phyloP scores from a whole-genome alignment of 2,797 vertebrate species.

The Clarias laeviceps region DNA sequence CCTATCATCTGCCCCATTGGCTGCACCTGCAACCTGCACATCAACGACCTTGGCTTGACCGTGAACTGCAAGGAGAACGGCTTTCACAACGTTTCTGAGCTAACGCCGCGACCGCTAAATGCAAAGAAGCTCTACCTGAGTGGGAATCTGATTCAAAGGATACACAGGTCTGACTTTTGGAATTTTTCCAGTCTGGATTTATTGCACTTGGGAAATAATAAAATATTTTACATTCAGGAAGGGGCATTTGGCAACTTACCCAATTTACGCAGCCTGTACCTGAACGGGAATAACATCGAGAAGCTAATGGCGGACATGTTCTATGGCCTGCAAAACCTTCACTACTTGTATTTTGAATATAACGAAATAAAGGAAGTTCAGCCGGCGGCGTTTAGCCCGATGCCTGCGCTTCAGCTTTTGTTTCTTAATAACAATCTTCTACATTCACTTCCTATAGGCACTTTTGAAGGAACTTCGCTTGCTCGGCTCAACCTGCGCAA shows the following conservation, averaged over 20 bases:
- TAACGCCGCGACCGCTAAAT: conserved; percentile 89
- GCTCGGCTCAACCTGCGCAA: conserved; percentile 94
- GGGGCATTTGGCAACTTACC: conserved; percentile 92
- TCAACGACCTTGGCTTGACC: conserved; percentile 88
- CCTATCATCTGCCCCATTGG: conserved; percentile 86
- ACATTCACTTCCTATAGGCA: conserved; percentile 87
- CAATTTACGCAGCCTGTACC: conserved; percentile 90
- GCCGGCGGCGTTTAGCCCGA: conserved; percentile 88
- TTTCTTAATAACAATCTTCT: conserved; percentile 97
- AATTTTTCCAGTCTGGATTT: conserved; percentile 95
- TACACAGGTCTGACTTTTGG: conserved; percentile 93
- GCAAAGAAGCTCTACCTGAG: conserved; percentile 93
- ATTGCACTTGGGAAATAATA: conserved; percentile 95
- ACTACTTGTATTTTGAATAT: conserved; percentile 96
- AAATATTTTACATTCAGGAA: conserved; percentile 92
- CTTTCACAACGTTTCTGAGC: conserved; percentile 89
- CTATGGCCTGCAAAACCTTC: conserved; percentile 87
- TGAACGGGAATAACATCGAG: conserved; percentile 96
- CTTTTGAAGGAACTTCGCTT: conserved; percentile 88
- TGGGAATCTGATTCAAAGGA: conserved; percentile 93
- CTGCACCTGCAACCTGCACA: conserved; percentile 92
- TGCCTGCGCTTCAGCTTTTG: conserved; percentile 91
- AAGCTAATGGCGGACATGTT: conserved; percentile 92
- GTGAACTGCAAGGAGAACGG: conserved; percentile 95
- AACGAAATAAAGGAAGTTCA: conserved; percentile 92